Evolutionary conservation across 2,797 vertebrate genomes (phyloP), one percentile per base, ranked within the genome.

Genomic region (Notolepis coatsorum): DNA sequence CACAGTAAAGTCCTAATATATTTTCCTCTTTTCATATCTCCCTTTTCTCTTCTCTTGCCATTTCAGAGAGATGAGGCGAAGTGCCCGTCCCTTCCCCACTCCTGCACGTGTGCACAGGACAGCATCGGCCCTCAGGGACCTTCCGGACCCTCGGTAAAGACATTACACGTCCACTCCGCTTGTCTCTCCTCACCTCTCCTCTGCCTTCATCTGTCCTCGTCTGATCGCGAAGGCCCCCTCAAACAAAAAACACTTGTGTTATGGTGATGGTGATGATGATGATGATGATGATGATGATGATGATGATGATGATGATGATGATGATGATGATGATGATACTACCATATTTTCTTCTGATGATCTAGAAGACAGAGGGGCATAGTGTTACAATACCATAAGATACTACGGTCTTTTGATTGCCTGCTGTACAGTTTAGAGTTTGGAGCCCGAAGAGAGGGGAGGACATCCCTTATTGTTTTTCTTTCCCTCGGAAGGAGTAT

Each of bases 81-180:
- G 77, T 99, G 98, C 55, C 97, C 98, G 0, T 89, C 96, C 70
- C 93, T 99, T 79, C 95, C 97, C 33, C 97, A 99, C 80, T 95
- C 98, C 25, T 99, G 98, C 85, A 99, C 97, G 12, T 99, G 98
- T 79, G 93, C 96, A 47, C 97, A 98, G 80, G 97, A 99, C 86
- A 99, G 96, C 18, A 82, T 98, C 23, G 98, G 98, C 67, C 95
- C 98, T 70, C 96, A 93, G 65, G 98, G 98, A 63, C 97, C 98
- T 20, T 90, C 96, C 4, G 98, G 97, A 86, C 97, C 96, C 80
- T 92, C 90, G 81, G 98, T 99, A 96, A 96, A 70, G 39, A 77
- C 65, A 43, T 48, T n/a, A 27, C 13, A 55, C 21, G 21, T 70
- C 42, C 49, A 31, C 4, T 21, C 21, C 55, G 4, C 3, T 58